Evolutionary conservation across 2,797 vertebrate species (phyloP).

Genomic region (Eurystomus glaucurus): DNA sequence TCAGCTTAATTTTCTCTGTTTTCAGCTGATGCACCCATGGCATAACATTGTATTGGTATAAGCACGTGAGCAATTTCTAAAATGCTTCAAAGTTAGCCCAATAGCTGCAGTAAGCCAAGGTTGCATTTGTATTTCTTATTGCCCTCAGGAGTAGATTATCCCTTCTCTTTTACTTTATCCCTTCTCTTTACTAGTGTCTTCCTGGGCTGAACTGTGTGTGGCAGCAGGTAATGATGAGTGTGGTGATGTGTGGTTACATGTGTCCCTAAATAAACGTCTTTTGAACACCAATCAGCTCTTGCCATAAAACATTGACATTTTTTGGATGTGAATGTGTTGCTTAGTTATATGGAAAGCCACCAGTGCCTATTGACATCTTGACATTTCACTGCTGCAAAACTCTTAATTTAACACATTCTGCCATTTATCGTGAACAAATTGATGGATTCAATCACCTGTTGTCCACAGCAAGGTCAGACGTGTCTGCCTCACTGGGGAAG

Average conservation of each 20-base stretch:
- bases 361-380: background rate
- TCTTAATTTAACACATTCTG: background rate
- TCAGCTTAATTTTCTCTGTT: constrained; percentile 31
- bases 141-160: background rate
- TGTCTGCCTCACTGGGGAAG: accelerated
- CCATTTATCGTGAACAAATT: background rate
- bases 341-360: constrained; percentile 16
- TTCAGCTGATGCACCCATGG: background rate
- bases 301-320: constrained; percentile 5
- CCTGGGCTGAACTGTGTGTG: accelerated
- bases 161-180: background rate
- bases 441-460: background rate
- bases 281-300: background rate
- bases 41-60: background rate
- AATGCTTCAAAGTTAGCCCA: background rate
- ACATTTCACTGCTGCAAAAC: constrained; percentile 44
- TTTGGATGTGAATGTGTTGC: background rate
- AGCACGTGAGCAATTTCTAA: background rate
- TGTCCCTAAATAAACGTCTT: background rate
- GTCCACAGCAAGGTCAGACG: accelerated
- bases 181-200: background rate
- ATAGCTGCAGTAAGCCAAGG: background rate
- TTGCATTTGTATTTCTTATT: background rate
- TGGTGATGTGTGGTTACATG: background rate
- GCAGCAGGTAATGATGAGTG: accelerated